Evolutionary conservation across 2,797 vertebrate genomes (phyloP), one percentile per base, ranked within the genome.

Genomic region (Etheostoma nigrum): DNA sequence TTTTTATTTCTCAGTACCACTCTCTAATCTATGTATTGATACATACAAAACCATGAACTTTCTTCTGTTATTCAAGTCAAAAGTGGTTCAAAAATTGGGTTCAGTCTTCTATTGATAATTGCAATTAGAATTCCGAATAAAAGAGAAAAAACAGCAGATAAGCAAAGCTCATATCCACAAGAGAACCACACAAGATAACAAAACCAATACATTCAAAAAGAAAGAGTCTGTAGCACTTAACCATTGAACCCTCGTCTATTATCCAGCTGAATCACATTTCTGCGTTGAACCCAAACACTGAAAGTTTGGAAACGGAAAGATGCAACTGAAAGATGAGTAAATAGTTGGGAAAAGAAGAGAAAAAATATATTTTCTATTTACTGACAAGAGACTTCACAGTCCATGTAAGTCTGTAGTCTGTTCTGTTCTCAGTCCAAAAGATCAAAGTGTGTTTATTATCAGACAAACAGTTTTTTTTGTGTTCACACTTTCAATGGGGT

Each of bases 361-460:
- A 59, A 8, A 6, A 6, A 18, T 1, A 15, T 51, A 23, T n/a
- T 44, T 61, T 62, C 11, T 79, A 67, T 83, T 78, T 80, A 75
- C 49, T 61, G 45, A 59, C 48, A 57, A 58, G 36, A 58, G 19
- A 40, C 23, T n/a, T 76, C 68, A 40, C 0, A 1, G 44, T 72
- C 70, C 16, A 16, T 63, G 58, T 25, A 25, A 25, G 25, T 25
- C 25, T 25, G 25, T 25, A 25, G 25, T 25, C 4, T 4, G 18
- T 59, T 21, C 67, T 63, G 19, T 55, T 72, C 49, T 64, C 64
- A 7, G 19, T 72, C 66, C 48, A 49, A 64, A 76, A 30, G 55
- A 83, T 80, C 69, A 77, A 82, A 82, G 67, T 49, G 9, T 70
- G 63, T 86, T 81, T 82, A 64, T 76, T 23, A 53, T 76, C 67